These are phyloP conservation scores for Pelosia muscerda DNA, from an alignment of 2,888 invertebrate species.

Conservation along the genomic window DNA sequence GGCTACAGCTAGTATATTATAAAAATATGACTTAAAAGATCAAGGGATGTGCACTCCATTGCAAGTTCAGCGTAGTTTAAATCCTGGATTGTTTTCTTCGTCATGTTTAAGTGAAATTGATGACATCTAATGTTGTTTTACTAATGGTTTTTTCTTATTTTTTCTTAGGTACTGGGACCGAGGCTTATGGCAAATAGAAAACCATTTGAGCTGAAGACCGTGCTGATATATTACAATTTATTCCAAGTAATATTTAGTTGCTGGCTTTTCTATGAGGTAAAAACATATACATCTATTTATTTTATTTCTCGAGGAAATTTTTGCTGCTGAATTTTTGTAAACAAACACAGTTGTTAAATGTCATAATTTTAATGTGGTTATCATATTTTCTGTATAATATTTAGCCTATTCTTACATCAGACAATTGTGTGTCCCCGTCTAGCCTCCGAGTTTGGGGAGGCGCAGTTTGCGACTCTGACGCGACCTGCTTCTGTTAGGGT, in stretches of 20 bases:
- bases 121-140: conserved; percentile 6
- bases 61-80: too few relatives aligned
- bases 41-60: too few relatives aligned
- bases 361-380: neutral
- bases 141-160: conserved; percentile 15
- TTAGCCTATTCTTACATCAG: too few relatives aligned
- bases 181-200: conserved; percentile 94
- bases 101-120: neutral
- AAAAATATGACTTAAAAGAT: too few relatives aligned
- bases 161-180: conserved; percentile 90
- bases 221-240: conserved; percentile 94
- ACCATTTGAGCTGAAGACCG: conserved; percentile 91
- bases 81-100: neutral
- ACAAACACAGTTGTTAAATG: neutral
- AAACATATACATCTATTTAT: conserved; percentile 17
- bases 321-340: too few relatives aligned
- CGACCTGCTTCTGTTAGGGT: too few relatives aligned
- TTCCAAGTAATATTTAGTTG: conserved; percentile 93
- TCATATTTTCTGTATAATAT: too few relatives aligned
- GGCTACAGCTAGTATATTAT: too few relatives aligned
- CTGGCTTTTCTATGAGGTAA: conserved; percentile 91
- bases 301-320: too few relatives aligned
- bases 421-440: too few relatives aligned
- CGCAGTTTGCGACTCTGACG: too few relatives aligned
- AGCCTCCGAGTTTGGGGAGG: too few relatives aligned